phyloP scores from a whole-genome alignment of 1,140 invertebrate species.

The Caenorhabditis latens region DNA sequence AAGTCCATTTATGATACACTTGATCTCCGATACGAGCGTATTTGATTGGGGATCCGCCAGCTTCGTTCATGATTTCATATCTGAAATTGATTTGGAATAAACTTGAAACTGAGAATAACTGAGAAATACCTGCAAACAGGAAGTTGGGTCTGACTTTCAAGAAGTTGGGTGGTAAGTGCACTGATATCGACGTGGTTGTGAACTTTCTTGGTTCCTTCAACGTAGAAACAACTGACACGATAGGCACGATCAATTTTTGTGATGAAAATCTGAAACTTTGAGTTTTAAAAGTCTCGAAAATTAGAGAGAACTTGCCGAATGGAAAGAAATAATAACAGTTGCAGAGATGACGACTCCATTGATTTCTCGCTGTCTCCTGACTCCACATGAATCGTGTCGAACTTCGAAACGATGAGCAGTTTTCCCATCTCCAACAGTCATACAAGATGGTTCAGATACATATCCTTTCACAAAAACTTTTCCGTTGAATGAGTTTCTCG shows the following conservation, averaged over 20 bases:
- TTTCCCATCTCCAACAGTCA: slow-evolving; percentile 62
- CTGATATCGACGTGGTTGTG: slow-evolving; percentile 72
- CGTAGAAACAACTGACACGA: slow-evolving; percentile 75
- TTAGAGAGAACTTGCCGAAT: slow-evolving; percentile 67
- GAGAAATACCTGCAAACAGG: slow-evolving; percentile 71
- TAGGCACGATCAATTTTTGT: slow-evolving; percentile 77
- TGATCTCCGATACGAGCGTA: slow-evolving; percentile 75
- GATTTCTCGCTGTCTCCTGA: slow-evolving; percentile 71
- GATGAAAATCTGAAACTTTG: slow-evolving; percentile 73
- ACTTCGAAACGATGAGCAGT: slow-evolving; percentile 67
- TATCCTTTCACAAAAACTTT: slow-evolving; percentile 76
- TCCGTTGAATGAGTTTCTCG: slow-evolving; percentile 70
- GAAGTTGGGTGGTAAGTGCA: slow-evolving; percentile 69
- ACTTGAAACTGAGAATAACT: neutral
- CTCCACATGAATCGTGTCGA: slow-evolving; percentile 75
- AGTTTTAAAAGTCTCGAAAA: neutral
- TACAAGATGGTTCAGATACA: slow-evolving; percentile 61
- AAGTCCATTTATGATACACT: slow-evolving; percentile 76
- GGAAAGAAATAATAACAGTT: slow-evolving; percentile 77
- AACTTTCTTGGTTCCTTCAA: slow-evolving; percentile 71
- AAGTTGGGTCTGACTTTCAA: slow-evolving; percentile 68
- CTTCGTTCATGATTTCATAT: slow-evolving; percentile 74
- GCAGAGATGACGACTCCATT: slow-evolving; percentile 75
- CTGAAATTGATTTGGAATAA: slow-evolving; percentile 47
- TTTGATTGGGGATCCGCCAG: slow-evolving; percentile 71